These are phyloP conservation scores for Fulica atra DNA, from an alignment of 2,113 vertebrate genomes.

Conservation along the genomic window DNA sequence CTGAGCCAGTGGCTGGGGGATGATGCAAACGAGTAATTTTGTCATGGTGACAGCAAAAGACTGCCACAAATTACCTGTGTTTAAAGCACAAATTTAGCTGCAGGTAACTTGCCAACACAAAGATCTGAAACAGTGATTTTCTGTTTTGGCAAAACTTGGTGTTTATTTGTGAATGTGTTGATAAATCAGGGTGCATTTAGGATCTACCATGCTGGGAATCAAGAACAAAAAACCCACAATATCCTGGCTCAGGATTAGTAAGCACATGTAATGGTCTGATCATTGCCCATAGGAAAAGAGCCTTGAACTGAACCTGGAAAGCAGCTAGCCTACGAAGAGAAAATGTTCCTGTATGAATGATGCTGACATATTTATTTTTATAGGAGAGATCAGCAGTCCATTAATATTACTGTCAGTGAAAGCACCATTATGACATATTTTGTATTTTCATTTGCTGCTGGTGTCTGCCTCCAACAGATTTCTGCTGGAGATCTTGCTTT, in stretches of 20 bases:
- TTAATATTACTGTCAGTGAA: neutral
- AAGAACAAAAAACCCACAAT: neutral
- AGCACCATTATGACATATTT: neutral
- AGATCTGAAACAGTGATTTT: neutral
- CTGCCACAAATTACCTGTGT: neutral
- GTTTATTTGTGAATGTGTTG: neutral
- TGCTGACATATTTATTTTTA: neutral
- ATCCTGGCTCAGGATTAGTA: neutral
- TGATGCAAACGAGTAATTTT: neutral
- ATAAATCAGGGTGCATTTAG: neutral
- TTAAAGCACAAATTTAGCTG: neutral
- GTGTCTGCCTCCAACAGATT: neutral
- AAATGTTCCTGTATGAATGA: neutral
- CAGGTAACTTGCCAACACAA: neutral
- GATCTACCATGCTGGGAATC: neutral
- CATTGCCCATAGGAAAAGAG: neutral
- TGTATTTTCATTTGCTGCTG: neutral
- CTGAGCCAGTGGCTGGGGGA: neutral
- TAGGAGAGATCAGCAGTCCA: neutral
- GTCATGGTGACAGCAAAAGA: neutral
- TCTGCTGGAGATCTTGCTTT: constrained; percentile 19
- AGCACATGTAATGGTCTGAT: neutral
- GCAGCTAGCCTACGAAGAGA: neutral
- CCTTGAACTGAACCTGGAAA: neutral
- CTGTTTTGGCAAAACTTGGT: neutral